Evolutionary conservation across 2,888 invertebrate genomes (phyloP).

Genomic region (Dryomyza anilis): DNA sequence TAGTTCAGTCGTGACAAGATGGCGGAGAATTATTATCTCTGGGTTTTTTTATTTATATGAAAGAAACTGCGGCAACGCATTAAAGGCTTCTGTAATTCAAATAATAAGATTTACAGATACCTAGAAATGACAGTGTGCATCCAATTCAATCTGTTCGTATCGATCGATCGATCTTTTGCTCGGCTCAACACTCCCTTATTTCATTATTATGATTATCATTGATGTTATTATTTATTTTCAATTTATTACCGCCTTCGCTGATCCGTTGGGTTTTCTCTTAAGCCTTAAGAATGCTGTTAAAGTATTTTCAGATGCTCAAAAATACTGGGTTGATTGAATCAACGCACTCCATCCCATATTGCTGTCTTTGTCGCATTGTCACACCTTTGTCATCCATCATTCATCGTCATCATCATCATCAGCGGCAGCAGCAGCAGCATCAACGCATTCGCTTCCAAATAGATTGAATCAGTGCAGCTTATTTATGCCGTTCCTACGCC

Average conservation of each 20-base stretch:
- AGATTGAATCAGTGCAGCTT: constrained; percentile 13
- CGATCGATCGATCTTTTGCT: background rate
- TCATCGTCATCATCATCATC: constrained; percentile 18
- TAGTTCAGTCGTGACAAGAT: constrained; percentile 10
- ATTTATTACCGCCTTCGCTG: constrained; percentile 2
- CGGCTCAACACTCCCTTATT: background rate
- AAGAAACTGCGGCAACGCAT: background rate
- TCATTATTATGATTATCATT: background rate
- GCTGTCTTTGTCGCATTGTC: constrained; percentile 11
- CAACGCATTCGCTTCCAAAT: background rate
- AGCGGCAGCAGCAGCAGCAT: background rate
- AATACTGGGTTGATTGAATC: too few species aligned
- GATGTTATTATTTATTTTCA: background rate
- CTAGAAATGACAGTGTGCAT: background rate
- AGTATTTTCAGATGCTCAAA: background rate
- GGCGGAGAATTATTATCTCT: too few species aligned
- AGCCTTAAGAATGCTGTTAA: background rate
- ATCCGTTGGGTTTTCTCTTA: constrained; percentile 1
- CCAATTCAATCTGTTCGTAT: background rate
- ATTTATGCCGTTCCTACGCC: constrained; percentile 11
- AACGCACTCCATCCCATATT: background rate
- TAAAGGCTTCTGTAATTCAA: constrained; percentile 7
- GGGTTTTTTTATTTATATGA: too few species aligned
- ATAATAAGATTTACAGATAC: background rate
- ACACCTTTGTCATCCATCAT: constrained; percentile 24